Evolutionary conservation across 2,797 vertebrate genomes (phyloP).

Genomic region (Chrysocyon brachyurus): DNA sequence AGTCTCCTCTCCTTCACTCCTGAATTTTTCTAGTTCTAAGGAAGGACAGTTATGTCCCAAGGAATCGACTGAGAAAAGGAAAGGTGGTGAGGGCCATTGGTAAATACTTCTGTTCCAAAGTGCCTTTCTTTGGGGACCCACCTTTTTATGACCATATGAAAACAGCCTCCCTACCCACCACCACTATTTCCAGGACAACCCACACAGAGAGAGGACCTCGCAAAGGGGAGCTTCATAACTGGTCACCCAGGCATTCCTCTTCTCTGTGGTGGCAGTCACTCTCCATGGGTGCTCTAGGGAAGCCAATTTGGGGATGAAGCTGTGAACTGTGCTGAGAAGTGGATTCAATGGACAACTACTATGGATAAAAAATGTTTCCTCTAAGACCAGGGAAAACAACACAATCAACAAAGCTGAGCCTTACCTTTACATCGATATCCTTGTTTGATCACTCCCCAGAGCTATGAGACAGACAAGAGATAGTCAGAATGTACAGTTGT

Average conservation of each 20-base stretch:
- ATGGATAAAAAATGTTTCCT: not conserved
- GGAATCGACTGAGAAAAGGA: not conserved
- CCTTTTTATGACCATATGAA: not conserved
- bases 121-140: not conserved
- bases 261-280: not conserved
- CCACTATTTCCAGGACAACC: not conserved
- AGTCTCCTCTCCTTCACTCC: not conserved
- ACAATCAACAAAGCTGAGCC: not conserved
- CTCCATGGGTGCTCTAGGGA: not conserved
- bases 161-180: not conserved
- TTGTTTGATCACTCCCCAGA: constrained; percentile 99
- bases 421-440: constrained; percentile 97
- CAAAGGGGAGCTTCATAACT: not conserved
- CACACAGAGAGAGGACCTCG: not conserved
- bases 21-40: constrained; percentile 10
- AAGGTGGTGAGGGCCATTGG: not conserved
- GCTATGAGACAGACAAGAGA: constrained; percentile 85
- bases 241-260: not conserved
- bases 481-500: not conserved
- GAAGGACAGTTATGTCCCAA: not conserved
- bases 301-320: not conserved
- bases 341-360: not conserved
- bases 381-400: not conserved
- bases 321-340: not conserved
- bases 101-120: constrained; percentile 24